A percentile compares a stretch with the other conserved stretches of the same genome.
These are phyloP conservation scores for Cyclophora punctaria DNA, from an alignment of 2,888 invertebrate species.

Conservation along the genomic window DNA sequence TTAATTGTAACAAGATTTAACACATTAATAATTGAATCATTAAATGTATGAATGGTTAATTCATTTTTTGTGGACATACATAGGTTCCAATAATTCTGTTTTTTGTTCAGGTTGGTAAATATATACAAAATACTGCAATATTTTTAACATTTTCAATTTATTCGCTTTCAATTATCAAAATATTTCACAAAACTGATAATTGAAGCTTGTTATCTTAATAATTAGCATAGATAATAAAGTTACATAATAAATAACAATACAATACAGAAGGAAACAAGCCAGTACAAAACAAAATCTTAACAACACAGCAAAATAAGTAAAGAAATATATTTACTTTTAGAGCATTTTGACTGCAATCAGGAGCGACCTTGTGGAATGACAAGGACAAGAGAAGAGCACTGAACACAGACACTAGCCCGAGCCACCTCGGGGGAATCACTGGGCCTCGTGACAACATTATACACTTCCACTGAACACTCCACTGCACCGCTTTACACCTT, in stretches of 20 bases:
- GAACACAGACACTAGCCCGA: slow-evolving; percentile 45
- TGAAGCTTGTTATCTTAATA: background rate
- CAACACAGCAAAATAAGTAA: slow-evolving; percentile 46
- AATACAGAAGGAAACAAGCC: slow-evolving; percentile 32
- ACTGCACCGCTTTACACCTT: slow-evolving; percentile 56
- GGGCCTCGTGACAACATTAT: slow-evolving; percentile 24
- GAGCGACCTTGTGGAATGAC: slow-evolving; percentile 23
- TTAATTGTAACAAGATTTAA: no score
- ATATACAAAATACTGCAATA: no score
- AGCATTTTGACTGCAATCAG: slow-evolving; percentile 32
- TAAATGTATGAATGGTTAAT: no score
- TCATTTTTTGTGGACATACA: no score
- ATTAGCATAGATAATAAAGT: slow-evolving; percentile 1
- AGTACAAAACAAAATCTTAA: slow-evolving; percentile 42
- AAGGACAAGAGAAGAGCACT: slow-evolving; percentile 35
- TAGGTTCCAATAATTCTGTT: no score
- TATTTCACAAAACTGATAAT: background rate
- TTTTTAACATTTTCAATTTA: no score
- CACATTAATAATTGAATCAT: no score
- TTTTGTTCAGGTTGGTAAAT: no score
- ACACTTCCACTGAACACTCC: slow-evolving; percentile 51
- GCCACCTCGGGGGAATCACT: slow-evolving; percentile 36
- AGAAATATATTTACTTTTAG: slow-evolving; percentile 67
- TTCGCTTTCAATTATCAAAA: no score
- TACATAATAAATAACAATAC: slow-evolving; percentile 6